Conservation (phyloP, 2,797 vertebrate species). For the Sebastiscus albofasciatus region DNA sequence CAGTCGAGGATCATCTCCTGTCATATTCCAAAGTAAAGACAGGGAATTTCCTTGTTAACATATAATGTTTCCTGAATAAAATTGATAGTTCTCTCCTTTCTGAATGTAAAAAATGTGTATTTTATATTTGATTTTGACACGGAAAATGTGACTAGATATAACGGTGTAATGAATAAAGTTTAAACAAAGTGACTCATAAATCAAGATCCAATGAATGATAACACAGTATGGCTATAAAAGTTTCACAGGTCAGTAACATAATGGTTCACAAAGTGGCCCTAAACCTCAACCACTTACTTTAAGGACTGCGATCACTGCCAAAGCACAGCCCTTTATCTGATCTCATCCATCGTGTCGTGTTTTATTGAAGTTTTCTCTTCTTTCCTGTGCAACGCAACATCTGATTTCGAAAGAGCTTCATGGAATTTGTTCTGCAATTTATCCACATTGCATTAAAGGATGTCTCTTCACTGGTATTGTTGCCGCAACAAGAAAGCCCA, state of each 20-base stretch:
- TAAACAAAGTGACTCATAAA: background rate
- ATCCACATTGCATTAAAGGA: background rate
- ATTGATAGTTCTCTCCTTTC: background rate
- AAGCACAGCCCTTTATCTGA: background rate
- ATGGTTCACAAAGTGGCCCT: background rate
- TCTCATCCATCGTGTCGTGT: background rate
- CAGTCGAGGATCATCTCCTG: background rate
- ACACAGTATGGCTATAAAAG: background rate
- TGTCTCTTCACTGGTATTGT: background rate
- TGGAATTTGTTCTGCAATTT: background rate
- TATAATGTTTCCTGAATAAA: background rate
- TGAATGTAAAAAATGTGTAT: background rate
- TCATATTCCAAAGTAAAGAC: background rate
- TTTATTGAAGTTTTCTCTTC: background rate
- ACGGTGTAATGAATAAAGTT: background rate
- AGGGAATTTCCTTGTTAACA: background rate
- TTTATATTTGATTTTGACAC: background rate
- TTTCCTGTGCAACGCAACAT: background rate
- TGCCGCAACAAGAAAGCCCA: background rate
- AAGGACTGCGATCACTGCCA: background rate
- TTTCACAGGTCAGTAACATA: background rate
- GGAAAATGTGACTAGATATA: background rate
- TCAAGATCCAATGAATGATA: background rate
- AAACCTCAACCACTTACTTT: background rate
- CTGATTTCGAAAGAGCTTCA: background rate